Base-by-base conservation (phyloP, 2,888 invertebrate species). In the Eudemis profundana region DNA sequence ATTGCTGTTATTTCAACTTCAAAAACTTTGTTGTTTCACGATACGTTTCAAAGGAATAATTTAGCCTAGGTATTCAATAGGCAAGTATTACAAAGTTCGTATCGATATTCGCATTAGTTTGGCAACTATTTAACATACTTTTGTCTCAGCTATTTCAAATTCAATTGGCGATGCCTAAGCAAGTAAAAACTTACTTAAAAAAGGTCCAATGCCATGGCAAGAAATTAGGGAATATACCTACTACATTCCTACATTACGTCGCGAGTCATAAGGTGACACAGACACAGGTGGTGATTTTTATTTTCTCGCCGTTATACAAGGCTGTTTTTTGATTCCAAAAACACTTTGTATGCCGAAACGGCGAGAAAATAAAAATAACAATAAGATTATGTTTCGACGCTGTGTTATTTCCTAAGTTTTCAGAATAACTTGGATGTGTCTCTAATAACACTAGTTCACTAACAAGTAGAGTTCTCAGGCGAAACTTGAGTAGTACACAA, bases 391-490 rank as follows among this genome's bases (percentile, higher is more conserved):
- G 33, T 10, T 10, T 23, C 10, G 33, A 33, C 33, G 33, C 33
- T 10, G 8, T 10, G 12, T 33, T 33, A 10, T 10, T 8, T 8
- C 33, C 33, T 12, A 33, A 33, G 33, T 33, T 33, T 0, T 33
- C 33, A 33, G 0, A 4, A 33, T 33, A 33, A 33, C 33, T 33
- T 33, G 5, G 33, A 33, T 33, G 33, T 10, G 33, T 33, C 33
- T 33, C 29, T 14, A 29, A 15, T 50, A 29, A 50, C 29, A 29
- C 29, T 50, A 50, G 29, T 29, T 50, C 14, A 17, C 29, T 50
- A 50, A 50, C 49, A 17, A 50, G 49, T 29, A 29, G 8, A 29
- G 15, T 50, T 50, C 29, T 50, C 29, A 50, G 29, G 17, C 29
- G 49, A 23, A 27, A 29, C 49, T 29, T 19, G 12, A 7, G 14